phyloP scores from a whole-genome alignment of 92 coral and sea anemone species.

The Phenganax subtilis region DNA sequence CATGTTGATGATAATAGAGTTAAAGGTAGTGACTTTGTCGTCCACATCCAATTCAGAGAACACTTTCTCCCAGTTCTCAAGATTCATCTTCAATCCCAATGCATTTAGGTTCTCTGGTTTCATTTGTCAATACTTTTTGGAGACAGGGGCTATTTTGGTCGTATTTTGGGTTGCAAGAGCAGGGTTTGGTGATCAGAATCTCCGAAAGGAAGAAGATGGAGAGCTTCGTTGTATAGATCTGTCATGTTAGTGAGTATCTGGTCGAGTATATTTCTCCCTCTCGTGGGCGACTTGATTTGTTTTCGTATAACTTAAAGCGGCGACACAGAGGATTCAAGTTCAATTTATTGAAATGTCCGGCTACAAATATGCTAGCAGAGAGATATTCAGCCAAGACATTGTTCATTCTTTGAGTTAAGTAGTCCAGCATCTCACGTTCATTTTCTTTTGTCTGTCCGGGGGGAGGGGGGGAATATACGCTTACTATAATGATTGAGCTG shows the following conservation, averaged over 20 bases:
- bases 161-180: neutral
- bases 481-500: too few species aligned
- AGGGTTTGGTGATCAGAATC: constrained; percentile 5
- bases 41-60: neutral
- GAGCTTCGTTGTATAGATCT: neutral
- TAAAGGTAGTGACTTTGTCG: constrained; percentile 7
- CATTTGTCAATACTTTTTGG: constrained; percentile 2
- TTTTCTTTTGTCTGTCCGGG: constrained; percentile 9
- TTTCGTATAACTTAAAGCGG: constrained; percentile 21
- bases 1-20: neutral
- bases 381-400: neutral
- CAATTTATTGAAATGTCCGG: neutral
- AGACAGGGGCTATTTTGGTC: neutral
- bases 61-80: neutral
- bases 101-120: constrained; percentile 14
- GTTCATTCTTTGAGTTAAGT: neutral
- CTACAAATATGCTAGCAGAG: neutral
- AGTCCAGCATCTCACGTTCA: constrained; percentile 18
- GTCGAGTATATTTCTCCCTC: constrained; percentile 13
- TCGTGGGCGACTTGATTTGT: constrained; percentile 7
- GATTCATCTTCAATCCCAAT: neutral
- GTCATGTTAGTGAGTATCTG: constrained; percentile 12
- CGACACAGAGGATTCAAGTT: constrained; percentile 6
- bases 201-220: constrained; percentile 12
- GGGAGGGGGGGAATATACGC: too few species aligned